Percentiles rank a stretch among this genome's conserved stretches.
Conservation (phyloP, 2,113 vertebrate species). For the Hyaena hyaena region DNA sequence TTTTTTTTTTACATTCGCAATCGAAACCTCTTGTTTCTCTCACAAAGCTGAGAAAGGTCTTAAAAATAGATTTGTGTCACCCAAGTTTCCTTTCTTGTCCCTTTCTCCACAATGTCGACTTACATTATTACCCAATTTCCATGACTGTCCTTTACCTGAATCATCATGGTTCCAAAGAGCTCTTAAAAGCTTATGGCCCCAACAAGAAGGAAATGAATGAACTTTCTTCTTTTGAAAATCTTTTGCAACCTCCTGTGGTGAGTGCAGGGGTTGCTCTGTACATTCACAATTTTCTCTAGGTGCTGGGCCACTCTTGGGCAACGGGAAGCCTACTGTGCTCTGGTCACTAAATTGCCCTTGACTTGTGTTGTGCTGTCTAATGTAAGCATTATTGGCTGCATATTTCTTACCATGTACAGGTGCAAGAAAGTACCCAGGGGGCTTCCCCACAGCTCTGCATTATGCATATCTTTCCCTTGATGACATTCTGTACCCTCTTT, state of each 20-base stretch:
- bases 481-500: slow-evolving; percentile 66
- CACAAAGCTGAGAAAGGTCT: not conserved
- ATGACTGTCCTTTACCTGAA: not conserved
- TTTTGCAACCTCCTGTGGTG: slow-evolving; percentile 55
- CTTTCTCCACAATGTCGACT: not conserved
- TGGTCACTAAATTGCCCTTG: not conserved
- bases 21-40: not conserved
- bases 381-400: not conserved
- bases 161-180: not conserved
- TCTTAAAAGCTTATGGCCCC: not conserved
- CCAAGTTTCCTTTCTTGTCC: not conserved
- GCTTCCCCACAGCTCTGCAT: slow-evolving; percentile 58
- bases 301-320: not conserved
- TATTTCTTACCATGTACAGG: not conserved
- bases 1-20: not conserved
- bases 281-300: not conserved
- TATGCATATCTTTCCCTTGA: not conserved
- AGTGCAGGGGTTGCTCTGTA: not conserved
- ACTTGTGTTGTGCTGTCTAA: not conserved
- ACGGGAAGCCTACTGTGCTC: not conserved
- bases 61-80: not conserved
- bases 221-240: slow-evolving; percentile 15
- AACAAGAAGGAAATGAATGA: slow-evolving; percentile 39
- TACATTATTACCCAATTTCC: not conserved
- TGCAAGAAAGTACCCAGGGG: slow-evolving; percentile 58